Base-by-base conservation (phyloP, 2,797 vertebrate genomes). In the Cichlasoma orientale region DNA sequence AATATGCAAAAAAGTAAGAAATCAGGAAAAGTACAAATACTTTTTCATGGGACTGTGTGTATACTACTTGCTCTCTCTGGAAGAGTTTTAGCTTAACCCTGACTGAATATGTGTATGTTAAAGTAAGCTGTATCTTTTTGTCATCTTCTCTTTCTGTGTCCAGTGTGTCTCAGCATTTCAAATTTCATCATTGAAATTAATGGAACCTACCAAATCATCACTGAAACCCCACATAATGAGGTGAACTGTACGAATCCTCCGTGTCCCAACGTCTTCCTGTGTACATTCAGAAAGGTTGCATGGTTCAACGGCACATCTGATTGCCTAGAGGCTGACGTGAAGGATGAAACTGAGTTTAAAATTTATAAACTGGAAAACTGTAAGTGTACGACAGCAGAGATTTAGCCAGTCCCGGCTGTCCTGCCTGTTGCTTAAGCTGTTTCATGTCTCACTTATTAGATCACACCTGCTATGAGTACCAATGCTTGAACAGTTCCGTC, bases 181-280 rank as follows among this genome's bases (percentile, higher is more conserved):
- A 1, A 56, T 0, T 4, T 59, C 7, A 0, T 2, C 11, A 14
- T 23, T 4, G 0, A 0, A 0, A 9, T 79, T 1, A 7, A 0
- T 13, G 0, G 3, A 18, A 25, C 4, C 0, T 0, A 0, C 2
- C 1, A 0, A 3, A 0, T 0, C 1, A 8, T 75, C 8, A n/a
- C 1, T 29, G 63, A 0, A 0, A 0, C 7, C 0, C 0, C 0
- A 3, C 0, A 0, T 1, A 0, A 0, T 0, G 0, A 0, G 0
- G 2, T 47, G 16, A 9, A 0, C 0, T 89, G 84, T n/a, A 0
- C 0, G 1, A 0, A 0, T 0, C 0, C 6, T 1, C 2, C 0
- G 1, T 0, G 0, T 0, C 0, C 2, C 3, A 89, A 81, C 25
- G 0, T 25, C 8, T 33, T 88, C 11, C 0, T 1, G 0, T 91